Evolutionary conservation across 2,113 vertebrate species (phyloP).

Genomic region (Rhineura floridana): DNA sequence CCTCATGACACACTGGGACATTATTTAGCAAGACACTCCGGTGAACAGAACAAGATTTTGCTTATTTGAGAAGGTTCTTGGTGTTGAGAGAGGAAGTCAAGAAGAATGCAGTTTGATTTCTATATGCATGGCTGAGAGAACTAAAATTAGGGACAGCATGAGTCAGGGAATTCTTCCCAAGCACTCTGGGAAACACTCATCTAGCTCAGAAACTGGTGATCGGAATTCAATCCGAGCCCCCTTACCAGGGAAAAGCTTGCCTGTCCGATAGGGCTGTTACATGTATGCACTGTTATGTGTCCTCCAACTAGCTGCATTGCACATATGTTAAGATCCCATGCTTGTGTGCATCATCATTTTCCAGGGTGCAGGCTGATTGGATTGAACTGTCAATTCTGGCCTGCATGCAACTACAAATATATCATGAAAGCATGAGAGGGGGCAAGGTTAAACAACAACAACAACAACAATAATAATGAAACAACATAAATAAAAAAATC

Average conservation of each 20-base stretch:
- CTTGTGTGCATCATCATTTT: background rate
- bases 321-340: background rate
- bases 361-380: background rate
- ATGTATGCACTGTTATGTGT: background rate
- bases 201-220: background rate
- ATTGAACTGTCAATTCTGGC: background rate
- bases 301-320: background rate
- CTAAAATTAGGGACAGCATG: background rate
- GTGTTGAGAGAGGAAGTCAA: background rate
- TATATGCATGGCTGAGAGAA: background rate
- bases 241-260: background rate
- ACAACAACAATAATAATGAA: too few relatives aligned
- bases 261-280: background rate
- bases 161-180: background rate
- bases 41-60: background rate
- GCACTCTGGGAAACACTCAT: background rate
- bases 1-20: background rate
- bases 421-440: background rate
- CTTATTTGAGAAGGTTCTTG: background rate
- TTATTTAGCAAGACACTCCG: background rate
- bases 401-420: background rate
- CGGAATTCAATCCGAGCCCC: background rate
- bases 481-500: too few relatives aligned
- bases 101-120: background rate
- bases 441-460: too few relatives aligned